These are phyloP conservation scores for Mellilla xanthometata DNA, from an alignment of 2,888 invertebrate genomes.

Conservation along the genomic window DNA sequence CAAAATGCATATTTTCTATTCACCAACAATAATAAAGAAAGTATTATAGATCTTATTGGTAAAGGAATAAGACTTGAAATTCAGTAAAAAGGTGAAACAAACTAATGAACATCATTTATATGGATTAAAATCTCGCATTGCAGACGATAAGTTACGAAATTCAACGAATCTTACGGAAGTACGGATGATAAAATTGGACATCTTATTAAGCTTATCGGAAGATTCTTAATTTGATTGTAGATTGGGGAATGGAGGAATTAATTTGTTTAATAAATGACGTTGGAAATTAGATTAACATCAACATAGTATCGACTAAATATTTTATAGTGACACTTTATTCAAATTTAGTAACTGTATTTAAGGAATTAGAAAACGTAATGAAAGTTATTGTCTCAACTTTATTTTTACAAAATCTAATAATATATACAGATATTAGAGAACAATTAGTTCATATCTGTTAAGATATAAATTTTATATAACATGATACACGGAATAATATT, in stretches of 20 bases:
- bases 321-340: too few relatives aligned
- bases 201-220: slow-evolving; percentile 18
- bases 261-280: background rate
- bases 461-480: too few relatives aligned
- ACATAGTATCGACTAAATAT: too few relatives aligned
- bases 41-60: background rate
- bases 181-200: slow-evolving; percentile 8
- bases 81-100: background rate
- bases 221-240: slow-evolving; percentile 10
- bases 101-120: slow-evolving; percentile 37
- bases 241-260: background rate
- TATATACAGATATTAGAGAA: too few relatives aligned
- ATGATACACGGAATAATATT: too few relatives aligned
- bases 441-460: too few relatives aligned
- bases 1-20: slow-evolving; percentile 43
- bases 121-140: slow-evolving; percentile 34
- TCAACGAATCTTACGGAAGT: slow-evolving; percentile 11
- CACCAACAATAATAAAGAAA: slow-evolving; percentile 23
- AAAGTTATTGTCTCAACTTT: too few relatives aligned
- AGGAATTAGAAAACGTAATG: too few relatives aligned
- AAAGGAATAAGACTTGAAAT: slow-evolving; percentile 1
- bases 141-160: slow-evolving; percentile 29
- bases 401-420: too few relatives aligned
- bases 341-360: too few relatives aligned
- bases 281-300: too few relatives aligned